Evolutionary conservation across 2,888 invertebrate species (phyloP).

Genomic region (Anodontia alba): DNA sequence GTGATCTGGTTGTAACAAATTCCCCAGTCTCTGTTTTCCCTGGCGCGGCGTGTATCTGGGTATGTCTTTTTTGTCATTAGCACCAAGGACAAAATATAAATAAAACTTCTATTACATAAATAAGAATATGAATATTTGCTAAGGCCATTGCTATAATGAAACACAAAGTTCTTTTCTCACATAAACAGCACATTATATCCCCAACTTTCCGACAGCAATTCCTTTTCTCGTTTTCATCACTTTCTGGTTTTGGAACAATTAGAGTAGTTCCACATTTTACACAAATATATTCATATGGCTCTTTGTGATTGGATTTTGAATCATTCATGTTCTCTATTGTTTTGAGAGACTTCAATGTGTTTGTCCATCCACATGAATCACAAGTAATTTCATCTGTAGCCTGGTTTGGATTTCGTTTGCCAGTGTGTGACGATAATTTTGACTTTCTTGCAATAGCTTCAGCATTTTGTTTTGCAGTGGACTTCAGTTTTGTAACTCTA

Average conservation of each 20-base stretch:
- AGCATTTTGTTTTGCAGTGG: background rate
- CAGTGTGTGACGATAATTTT: background rate
- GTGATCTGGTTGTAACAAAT: too few species aligned
- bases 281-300: background rate
- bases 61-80: too few species aligned
- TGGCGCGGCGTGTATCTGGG: too few species aligned
- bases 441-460: background rate
- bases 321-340: background rate
- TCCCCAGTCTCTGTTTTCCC: too few species aligned
- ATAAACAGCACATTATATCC: background rate
- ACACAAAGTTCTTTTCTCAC: slow-evolving; percentile 35
- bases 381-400: background rate
- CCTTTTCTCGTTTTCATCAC: background rate
- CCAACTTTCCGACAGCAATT: background rate
- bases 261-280: background rate
- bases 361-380: background rate
- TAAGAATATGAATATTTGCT: slow-evolving; percentile 40
- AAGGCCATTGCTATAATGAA: slow-evolving; percentile 36
- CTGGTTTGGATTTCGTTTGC: background rate
- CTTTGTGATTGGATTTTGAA: too few species aligned
- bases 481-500: background rate
- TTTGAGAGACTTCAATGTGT: background rate
- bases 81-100: slow-evolving; percentile 32
- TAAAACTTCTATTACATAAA: slow-evolving; percentile 44
- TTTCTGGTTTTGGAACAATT: background rate